Conservation (phyloP, 2,888 invertebrate species). For the Amphipyra berbera region DNA sequence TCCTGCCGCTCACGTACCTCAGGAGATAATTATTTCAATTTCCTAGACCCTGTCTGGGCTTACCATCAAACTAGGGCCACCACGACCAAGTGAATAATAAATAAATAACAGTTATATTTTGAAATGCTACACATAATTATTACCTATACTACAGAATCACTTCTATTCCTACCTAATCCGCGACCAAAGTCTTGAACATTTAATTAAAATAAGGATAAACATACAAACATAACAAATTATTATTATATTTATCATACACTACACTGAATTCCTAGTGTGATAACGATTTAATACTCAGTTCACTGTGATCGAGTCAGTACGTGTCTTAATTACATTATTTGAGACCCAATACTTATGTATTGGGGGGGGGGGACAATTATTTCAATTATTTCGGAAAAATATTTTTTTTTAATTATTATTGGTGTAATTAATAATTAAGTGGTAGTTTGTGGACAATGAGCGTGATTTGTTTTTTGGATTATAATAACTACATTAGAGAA, state of each 20-base stretch:
- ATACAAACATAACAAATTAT: not conserved
- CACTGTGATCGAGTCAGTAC: not conserved
- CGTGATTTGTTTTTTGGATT: constrained; percentile 31
- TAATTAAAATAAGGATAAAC: constrained; percentile 1
- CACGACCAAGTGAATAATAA: too few relatives aligned
- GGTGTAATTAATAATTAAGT: not conserved
- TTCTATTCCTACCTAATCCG: not conserved
- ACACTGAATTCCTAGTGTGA: constrained; percentile 9
- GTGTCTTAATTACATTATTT: constrained; percentile 7
- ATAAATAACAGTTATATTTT: too few relatives aligned
- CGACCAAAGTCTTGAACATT: not conserved
- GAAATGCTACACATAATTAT: too few relatives aligned
- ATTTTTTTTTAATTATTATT: too few relatives aligned
- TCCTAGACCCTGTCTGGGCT: too few relatives aligned
- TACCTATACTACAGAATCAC: too few relatives aligned
- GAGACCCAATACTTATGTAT: not conserved
- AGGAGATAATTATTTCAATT: too few relatives aligned
- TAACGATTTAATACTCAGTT: constrained; percentile 14
- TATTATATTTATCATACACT: constrained; percentile 20
- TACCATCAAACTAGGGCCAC: too few relatives aligned
- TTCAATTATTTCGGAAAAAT: constrained; percentile 7
- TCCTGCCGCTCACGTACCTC: too few relatives aligned
- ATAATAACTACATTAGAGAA: constrained; percentile 1
- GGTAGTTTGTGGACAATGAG: constrained; percentile 40
- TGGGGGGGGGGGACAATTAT: constrained; percentile 21